Base-by-base conservation (phyloP, 2,113 vertebrate genomes). In the Mustela nigripes region DNA sequence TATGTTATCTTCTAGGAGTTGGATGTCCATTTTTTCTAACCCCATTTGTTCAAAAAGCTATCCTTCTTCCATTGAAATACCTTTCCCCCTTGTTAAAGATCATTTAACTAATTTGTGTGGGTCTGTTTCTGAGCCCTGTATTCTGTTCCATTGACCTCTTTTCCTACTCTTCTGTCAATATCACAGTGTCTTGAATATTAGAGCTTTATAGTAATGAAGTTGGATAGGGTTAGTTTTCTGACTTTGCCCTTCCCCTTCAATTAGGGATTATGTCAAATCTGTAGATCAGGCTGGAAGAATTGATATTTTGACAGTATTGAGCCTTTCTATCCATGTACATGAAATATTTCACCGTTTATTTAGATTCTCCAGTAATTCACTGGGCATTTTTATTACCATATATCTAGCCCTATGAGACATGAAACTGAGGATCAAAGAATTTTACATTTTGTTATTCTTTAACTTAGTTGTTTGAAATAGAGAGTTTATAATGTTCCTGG, bases 371-470 rank as follows among this genome's bases (percentile, higher is more conserved):
- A 71, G 7, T 83, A 94, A 86, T 94, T 95, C 74, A 69, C 69
- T 78, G 42, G 95, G 50, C 11, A 42, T 73, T 67, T 69, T 85
- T 95, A 62, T 91, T 83, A 28, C 62, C 7, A 1, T 74, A 39
- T n/a, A 63, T 22, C 39, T 80, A 53, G 33, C 45, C 14, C 4
- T 92, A 7, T 31, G 31, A 33, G 62, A 42, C n/a, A 60, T 93
- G 94, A 95, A 93, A 82, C 85, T 73, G 42, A 88, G 56, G 53
- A 67, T 65, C 93, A 86, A 58, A 9, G 11, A 19, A 58, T 94
- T 94, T 93, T 86, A 73, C 50, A 80, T 92, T 97, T 84, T 92
- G 50, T 97, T 98, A 96, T 78, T 53, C 83, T 98, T 98, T 96
- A 96, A 93, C 89, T 93, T 96, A 86, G 76, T 58, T 97, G 56